Conservation (phyloP, 2,113 vertebrate species). For the Grantiella picta region DNA sequence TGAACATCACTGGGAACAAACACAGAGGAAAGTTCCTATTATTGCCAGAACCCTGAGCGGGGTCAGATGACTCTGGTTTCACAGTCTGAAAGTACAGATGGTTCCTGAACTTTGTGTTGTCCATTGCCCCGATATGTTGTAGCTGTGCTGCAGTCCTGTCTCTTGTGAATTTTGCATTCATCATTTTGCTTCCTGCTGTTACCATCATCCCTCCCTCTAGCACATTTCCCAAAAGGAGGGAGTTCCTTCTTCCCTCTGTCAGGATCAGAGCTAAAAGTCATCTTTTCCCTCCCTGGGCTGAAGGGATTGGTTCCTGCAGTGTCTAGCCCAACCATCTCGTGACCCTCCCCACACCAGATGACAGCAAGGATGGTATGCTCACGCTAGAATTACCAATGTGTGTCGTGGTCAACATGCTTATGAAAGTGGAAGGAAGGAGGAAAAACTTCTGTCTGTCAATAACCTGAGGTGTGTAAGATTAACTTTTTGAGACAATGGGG, state of each 20-base stretch:
- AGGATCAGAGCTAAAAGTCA: background rate
- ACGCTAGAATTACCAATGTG: background rate
- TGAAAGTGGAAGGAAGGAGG: background rate
- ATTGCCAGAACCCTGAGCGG: background rate
- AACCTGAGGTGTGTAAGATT: background rate
- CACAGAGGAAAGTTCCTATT: background rate
- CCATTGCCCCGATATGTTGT: background rate
- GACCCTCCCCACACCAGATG: rapidly evolving
- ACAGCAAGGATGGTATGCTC: background rate
- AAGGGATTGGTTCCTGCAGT: background rate
- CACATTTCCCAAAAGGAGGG: background rate
- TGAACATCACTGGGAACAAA: background rate
- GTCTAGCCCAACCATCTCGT: background rate
- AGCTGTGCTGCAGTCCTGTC: background rate
- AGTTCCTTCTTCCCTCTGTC: background rate
- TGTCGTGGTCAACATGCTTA: background rate
- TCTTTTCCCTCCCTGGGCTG: background rate
- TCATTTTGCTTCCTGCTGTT: background rate
- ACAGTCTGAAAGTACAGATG: background rate
- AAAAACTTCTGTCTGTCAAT: background rate
- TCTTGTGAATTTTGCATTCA: background rate
- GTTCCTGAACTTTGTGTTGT: background rate
- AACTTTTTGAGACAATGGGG: background rate
- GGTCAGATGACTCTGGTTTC: background rate
- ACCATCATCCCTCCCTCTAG: background rate